Evolutionary conservation across 2,113 vertebrate species (phyloP).

Genomic region (Scatophagus argus): DNA sequence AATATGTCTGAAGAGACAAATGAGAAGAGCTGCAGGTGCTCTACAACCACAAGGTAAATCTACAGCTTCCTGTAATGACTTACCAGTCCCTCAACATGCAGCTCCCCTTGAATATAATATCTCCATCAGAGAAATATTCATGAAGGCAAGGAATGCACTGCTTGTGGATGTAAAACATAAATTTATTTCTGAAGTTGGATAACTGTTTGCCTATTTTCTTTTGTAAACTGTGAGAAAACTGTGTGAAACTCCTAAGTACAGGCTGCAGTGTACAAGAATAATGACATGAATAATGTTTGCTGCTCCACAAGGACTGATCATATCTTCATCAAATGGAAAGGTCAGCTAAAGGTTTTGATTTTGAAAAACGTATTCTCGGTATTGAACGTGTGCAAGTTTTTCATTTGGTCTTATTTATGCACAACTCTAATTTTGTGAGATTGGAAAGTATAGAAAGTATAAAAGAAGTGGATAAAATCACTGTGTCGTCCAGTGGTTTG

Average conservation of each 20-base stretch:
- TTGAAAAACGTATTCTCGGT: not conserved
- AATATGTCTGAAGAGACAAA: conserved; percentile 40
- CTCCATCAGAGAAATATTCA: conserved; percentile 35
- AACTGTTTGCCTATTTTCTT: conserved; percentile 22
- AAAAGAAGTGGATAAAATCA: no score
- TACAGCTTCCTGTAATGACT: conserved; percentile 20
- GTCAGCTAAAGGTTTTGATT: not conserved
- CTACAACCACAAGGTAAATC: conserved; percentile 14
- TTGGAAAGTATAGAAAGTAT: no score
- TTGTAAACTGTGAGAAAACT: not conserved
- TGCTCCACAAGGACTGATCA: not conserved
- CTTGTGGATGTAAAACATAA: conserved; percentile 7
- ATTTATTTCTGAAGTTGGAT: conserved; percentile 21
- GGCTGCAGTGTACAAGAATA: not conserved
- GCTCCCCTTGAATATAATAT: conserved; percentile 19
- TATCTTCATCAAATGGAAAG: not conserved
- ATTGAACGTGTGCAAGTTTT: not conserved
- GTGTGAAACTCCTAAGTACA: conserved; percentile 5
- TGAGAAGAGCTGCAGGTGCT: conserved; percentile 38
- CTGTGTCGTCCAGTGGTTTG: no score
- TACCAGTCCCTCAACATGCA: conserved; percentile 24
- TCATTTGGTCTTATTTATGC: not conserved
- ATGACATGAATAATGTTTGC: conserved; percentile 1
- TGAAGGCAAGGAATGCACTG: conserved; percentile 10
- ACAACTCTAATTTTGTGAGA: not conserved